These are phyloP conservation scores for Yponomeuta malinellus DNA, from an alignment of 2,888 invertebrate species.

Conservation along the genomic window DNA sequence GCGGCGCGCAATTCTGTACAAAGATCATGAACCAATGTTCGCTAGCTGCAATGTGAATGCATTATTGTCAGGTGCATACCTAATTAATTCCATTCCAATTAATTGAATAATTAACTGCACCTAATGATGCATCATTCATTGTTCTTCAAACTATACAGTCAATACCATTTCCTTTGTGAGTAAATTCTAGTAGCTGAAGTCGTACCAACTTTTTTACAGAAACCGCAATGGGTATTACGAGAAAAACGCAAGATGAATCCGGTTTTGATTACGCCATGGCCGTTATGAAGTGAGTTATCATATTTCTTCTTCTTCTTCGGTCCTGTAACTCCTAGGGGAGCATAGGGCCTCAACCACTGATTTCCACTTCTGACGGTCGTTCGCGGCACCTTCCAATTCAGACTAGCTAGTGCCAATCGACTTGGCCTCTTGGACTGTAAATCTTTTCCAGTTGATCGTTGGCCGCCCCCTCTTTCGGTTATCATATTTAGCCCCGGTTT, in stretches of 20 bases:
- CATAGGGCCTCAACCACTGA: too few species aligned
- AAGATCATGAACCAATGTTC: not conserved
- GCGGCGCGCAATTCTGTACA: not conserved
- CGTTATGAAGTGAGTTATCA: conserved; percentile 79
- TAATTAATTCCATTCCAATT: not conserved
- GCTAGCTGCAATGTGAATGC: not conserved
- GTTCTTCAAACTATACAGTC: too few species aligned
- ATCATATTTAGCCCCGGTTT: too few species aligned
- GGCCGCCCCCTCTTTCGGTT: too few species aligned
- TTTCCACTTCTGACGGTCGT: too few species aligned
- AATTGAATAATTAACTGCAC: not conserved
- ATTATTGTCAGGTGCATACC: not conserved
- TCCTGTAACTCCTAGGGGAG: too few species aligned
- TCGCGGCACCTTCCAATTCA: too few species aligned
- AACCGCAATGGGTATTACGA: conserved; percentile 90
- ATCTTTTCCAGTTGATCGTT: too few species aligned
- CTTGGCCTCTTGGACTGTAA: too few species aligned
- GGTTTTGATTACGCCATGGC: conserved; percentile 90
- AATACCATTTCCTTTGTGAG: too few species aligned
- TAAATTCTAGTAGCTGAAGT: not conserved
- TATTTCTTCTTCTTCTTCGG: not conserved
- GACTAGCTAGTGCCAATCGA: too few species aligned
- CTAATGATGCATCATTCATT: too few species aligned
- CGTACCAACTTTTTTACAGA: conserved; percentile 58
- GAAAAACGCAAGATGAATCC: conserved; percentile 80